These are phyloP conservation scores for Dasypus novemcinctus DNA, from an alignment of 2,113 vertebrate species.

Conservation along the genomic window DNA sequence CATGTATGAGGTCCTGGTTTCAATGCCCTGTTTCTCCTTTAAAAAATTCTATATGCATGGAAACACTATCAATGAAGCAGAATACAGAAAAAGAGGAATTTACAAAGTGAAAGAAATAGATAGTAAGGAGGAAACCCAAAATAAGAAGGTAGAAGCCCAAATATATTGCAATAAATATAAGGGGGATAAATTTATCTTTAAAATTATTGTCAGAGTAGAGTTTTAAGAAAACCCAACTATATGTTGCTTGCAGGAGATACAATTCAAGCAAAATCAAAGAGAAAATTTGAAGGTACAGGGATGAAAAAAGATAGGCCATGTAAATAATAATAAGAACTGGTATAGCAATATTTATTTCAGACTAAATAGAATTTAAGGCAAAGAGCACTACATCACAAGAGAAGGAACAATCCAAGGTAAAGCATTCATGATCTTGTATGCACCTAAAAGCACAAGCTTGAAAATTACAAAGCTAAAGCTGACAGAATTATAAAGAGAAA, in stretches of 20 bases:
- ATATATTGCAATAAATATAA: background rate
- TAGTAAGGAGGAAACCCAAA: background rate
- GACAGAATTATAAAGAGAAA: background rate
- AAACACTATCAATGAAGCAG: background rate
- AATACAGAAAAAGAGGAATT: background rate
- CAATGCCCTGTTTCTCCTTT: no score
- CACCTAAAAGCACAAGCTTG: background rate
- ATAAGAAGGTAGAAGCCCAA: background rate
- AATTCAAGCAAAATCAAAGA: slow-evolving; percentile 40
- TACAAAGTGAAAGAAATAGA: background rate
- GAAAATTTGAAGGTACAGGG: background rate
- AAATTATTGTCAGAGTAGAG: background rate
- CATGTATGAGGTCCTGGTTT: no score
- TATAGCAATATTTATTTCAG: slow-evolving; percentile 10
- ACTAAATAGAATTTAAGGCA: background rate
- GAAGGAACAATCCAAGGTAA: background rate
- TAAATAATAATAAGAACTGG: background rate
- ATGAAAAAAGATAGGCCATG: background rate
- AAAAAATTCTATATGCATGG: background rate
- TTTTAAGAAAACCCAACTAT: background rate
- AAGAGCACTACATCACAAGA: background rate
- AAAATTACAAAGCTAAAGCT: background rate
- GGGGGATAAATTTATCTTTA: background rate
- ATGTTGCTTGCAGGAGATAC: background rate
- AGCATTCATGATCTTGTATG: background rate